phyloP scores from a whole-genome alignment of 2,797 vertebrate species.

The Scyliorhinus canicula region DNA sequence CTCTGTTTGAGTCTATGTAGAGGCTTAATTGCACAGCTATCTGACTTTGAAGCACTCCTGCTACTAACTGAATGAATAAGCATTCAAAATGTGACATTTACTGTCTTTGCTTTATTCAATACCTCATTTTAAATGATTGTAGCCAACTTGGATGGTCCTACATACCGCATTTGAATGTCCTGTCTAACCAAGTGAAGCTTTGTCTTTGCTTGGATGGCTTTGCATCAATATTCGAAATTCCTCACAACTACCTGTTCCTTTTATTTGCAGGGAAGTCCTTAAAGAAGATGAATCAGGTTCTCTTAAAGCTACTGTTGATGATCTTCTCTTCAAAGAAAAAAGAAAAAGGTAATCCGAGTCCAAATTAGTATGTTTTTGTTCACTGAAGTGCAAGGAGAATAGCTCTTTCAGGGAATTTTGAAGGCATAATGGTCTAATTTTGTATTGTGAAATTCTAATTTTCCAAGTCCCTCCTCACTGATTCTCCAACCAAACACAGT shows the following conservation, averaged over 20 bases:
- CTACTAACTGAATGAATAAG: neutral
- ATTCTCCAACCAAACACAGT: neutral
- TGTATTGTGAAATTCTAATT: neutral
- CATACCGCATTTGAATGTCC: neutral
- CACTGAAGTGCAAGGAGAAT: neutral
- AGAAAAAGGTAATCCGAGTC: slow-evolving; percentile 71
- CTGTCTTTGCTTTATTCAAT: neutral
- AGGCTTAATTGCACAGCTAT: neutral
- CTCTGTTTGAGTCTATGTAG: neutral
- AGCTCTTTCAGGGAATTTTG: neutral
- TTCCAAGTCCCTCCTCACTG: neutral
- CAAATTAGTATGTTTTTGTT: neutral
- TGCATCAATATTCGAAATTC: neutral
- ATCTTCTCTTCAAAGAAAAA: slow-evolving; percentile 90
- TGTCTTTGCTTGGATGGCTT: neutral
- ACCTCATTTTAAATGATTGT: neutral
- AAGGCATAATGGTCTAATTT: neutral
- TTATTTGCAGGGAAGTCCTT: slow-evolving; percentile 75
- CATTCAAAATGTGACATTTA: neutral
- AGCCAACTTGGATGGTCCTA: neutral
- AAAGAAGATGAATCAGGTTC: slow-evolving; percentile 95
- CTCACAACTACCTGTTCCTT: neutral
- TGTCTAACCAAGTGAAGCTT: neutral
- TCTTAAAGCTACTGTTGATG: slow-evolving; percentile 86
- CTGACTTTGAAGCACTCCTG: neutral